These are phyloP conservation scores for Chanos chanos DNA, from an alignment of 2,797 vertebrate species.

Conservation along the genomic window DNA sequence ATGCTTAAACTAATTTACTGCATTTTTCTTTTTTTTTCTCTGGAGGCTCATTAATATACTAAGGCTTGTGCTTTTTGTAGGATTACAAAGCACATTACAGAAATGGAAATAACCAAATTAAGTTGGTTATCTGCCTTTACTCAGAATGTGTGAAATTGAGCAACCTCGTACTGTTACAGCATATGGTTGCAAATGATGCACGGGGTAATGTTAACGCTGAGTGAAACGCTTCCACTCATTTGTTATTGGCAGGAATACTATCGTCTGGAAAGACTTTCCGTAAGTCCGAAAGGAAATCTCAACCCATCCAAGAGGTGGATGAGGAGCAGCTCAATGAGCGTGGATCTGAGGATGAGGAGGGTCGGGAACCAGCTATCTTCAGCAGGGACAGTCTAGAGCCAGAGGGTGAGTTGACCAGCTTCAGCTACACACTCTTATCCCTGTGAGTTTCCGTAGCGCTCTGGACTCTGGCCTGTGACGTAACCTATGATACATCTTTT, in stretches of 20 bases:
- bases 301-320: slow-evolving; percentile 59
- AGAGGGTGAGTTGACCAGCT: slow-evolving; percentile 68
- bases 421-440: not conserved
- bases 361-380: slow-evolving; percentile 50
- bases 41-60: too few species aligned
- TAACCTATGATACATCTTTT: not conserved
- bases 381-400: slow-evolving; percentile 73
- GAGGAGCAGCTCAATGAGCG: slow-evolving; percentile 50
- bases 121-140: too few species aligned
- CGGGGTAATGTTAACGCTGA: too few species aligned
- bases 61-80: too few species aligned
- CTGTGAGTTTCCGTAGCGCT: not conserved
- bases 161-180: too few species aligned
- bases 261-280: slow-evolving; percentile 57
- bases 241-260: slow-evolving; percentile 38
- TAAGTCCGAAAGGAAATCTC: slow-evolving; percentile 70
- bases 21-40: too few species aligned
- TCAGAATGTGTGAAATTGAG: too few species aligned
- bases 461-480: not conserved
- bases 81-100: too few species aligned
- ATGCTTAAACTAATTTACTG: too few species aligned
- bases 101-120: too few species aligned
- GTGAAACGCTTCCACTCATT: not conserved
- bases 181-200: too few species aligned
- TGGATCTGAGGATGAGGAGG: slow-evolving; percentile 45